phyloP scores from a whole-genome alignment of 1,140 invertebrate genomes.

The Macrobrachium rosenbergii region DNA sequence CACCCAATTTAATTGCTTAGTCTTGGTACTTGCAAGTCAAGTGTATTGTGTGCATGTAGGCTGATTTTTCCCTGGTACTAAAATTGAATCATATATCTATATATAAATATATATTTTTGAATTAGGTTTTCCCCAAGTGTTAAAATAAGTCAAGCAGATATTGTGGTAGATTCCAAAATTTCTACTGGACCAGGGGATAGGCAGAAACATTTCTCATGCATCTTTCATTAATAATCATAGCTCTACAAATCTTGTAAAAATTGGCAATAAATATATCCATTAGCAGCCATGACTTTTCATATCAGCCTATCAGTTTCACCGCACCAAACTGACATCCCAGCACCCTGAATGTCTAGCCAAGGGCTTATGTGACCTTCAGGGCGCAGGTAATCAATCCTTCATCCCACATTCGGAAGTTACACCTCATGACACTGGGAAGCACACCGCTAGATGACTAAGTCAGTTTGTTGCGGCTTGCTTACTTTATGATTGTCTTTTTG shows the following conservation, averaged over 20 bases:
- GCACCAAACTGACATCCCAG: conserved; percentile 64
- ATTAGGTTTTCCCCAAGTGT: conserved; percentile 39
- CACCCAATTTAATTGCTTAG: conserved; percentile 46
- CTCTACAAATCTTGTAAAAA: conserved; percentile 62
- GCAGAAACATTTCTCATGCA: conserved; percentile 59
- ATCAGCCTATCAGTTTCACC: conserved; percentile 61
- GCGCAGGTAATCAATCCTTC: conserved; percentile 55
- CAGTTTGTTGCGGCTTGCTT: conserved; percentile 61
- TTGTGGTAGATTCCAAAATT: conserved; percentile 25
- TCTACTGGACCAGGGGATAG: conserved; percentile 61
- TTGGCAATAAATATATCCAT: conserved; percentile 64
- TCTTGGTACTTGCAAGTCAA: conserved; percentile 42
- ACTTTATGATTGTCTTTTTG: conserved; percentile 42
- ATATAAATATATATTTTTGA: conserved; percentile 16
- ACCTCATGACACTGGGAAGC: conserved; percentile 54
- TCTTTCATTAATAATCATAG: conserved; percentile 63
- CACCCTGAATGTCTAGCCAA: conserved; percentile 51
- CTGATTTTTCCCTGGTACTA: conserved; percentile 49
- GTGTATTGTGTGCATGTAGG: conserved; percentile 52
- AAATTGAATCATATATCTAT: conserved; percentile 12
- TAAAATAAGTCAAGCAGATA: conserved; percentile 32
- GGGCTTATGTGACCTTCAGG: conserved; percentile 46
- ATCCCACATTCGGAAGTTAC: conserved; percentile 53
- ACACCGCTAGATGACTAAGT: conserved; percentile 60
- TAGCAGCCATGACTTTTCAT: conserved; percentile 60